Percentiles rank a stretch among this genome's conserved stretches.
These are phyloP conservation scores for Carterocephalus palaemon DNA, from an alignment of 2,888 invertebrate genomes.

Conservation along the genomic window DNA sequence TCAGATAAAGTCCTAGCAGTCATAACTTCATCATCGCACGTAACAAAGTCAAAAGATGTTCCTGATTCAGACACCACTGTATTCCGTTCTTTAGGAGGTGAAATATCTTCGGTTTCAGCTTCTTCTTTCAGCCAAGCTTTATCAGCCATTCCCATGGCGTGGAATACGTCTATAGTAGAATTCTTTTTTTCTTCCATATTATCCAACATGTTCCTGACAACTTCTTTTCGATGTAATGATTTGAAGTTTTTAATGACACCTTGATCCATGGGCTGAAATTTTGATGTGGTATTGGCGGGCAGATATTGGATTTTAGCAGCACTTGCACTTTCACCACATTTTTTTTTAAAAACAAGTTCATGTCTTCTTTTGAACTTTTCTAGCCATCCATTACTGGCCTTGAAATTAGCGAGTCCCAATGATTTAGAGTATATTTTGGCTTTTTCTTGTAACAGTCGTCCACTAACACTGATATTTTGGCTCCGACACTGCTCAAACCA, in stretches of 20 bases:
- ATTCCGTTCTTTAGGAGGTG: slow-evolving; percentile 14
- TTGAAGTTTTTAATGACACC: slow-evolving; percentile 32
- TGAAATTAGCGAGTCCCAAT: slow-evolving; percentile 24
- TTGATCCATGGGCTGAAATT: slow-evolving; percentile 29
- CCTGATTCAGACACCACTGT: slow-evolving; percentile 17
- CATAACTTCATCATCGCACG: slow-evolving; percentile 16
- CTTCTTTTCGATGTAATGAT: slow-evolving; percentile 33
- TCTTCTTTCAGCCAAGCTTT: slow-evolving; percentile 29
- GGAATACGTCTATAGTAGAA: slow-evolving; percentile 31
- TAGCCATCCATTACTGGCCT: slow-evolving; percentile 35
- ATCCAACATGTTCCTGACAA: slow-evolving; percentile 32
- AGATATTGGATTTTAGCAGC: slow-evolving; percentile 32
- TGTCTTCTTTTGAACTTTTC: slow-evolving; percentile 32
- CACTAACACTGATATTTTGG: slow-evolving; percentile 22
- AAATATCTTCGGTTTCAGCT: slow-evolving; percentile 5
- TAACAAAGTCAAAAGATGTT: slow-evolving; percentile 17
- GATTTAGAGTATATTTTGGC: slow-evolving; percentile 23
- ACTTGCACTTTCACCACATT: slow-evolving; percentile 34
- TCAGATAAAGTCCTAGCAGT: slow-evolving; percentile 20
- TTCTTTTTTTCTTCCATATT: slow-evolving; percentile 29
- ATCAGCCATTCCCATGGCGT: slow-evolving; percentile 31
- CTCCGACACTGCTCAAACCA: slow-evolving; percentile 13
- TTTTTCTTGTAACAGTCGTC: slow-evolving; percentile 27
- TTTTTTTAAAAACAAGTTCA: slow-evolving; percentile 33
- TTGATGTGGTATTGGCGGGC: slow-evolving; percentile 27